Base-by-base conservation (phyloP, 2,113 vertebrate species). In the Pelecanoides urinatrix region DNA sequence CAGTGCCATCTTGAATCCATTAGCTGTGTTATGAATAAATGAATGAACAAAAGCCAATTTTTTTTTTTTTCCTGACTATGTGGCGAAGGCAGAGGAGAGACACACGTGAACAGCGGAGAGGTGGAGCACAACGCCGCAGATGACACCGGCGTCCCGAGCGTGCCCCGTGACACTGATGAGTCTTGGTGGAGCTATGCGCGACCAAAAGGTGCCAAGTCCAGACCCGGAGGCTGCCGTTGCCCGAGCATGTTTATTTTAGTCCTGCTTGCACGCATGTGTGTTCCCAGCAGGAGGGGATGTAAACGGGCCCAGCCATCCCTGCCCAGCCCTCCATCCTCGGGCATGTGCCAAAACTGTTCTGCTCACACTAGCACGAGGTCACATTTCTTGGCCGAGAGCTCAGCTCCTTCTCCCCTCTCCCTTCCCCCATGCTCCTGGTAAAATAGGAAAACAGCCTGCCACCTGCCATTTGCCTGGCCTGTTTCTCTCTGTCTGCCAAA, bases 381-480 rank as follows among this genome's bases (percentile, higher is more conserved):
- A 26, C 88, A 77, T 80, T 94, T 95, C 85, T 72, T 93, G 85
- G 96, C 85, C 47, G 58, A 27, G 74, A 66, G 59, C 85, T 90
- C 40, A 2, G 29, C 65, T 95, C 66, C 61, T 75, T 96, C 91
- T 79, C 78, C 78, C 47, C 71, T 88, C 86, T 91, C 90, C 87
- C 63, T 73, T 88, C 96, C 92, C 77, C 95, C 92, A 61, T 15
- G 44, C 76, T 95, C 73, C 56, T 40, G 65, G 73, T 91, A 72
- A 92, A 92, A 92, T 78, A 87, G 29, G 90, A 93, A 90, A 94
- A 94, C 97, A 97, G 93, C 94, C 96, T 94, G 95, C 93, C 96
- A 96, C 96, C 96, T 97, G 96, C 96, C 91, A 96, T 86, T 96
- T 81, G 96, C 95, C 88, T 95, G 94, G 90, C 93, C 93, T 68